Percentiles rank a stretch among this genome's conserved stretches.
Conservation (phyloP, 2,888 invertebrate species). For the Ferdinandea cuprea region DNA sequence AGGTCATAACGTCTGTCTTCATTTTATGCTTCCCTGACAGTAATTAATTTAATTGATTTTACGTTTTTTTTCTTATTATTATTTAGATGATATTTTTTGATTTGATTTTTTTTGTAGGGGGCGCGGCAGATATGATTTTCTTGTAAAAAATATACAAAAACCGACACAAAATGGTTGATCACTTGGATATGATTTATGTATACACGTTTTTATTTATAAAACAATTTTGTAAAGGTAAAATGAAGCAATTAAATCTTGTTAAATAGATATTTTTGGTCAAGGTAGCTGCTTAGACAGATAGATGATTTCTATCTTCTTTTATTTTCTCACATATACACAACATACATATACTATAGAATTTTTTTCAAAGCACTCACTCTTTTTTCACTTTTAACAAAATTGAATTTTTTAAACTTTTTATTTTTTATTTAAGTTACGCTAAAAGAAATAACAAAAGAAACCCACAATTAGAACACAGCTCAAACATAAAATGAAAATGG, state of each 20-base stretch:
- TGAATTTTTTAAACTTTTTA: constrained; percentile 10
- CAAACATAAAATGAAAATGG: constrained; percentile 51
- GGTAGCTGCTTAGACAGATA: no score
- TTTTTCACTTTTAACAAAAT: background rate
- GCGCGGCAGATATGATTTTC: constrained; percentile 52
- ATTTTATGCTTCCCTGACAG: constrained; percentile 76
- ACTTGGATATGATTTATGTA: constrained; percentile 1
- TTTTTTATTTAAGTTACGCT: constrained; percentile 17
- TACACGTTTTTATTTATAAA: background rate
- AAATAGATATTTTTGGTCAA: background rate
- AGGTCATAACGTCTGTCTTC: constrained; percentile 84
- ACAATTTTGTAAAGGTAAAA: constrained; percentile 7
- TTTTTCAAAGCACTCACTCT: constrained; percentile 8
- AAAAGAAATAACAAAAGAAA: constrained; percentile 27
- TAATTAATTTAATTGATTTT: constrained; percentile 15
- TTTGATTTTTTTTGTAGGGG: background rate
- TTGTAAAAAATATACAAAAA: constrained; percentile 3
- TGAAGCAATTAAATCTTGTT: background rate
- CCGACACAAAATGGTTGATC: constrained; percentile 65
- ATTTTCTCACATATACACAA: constrained; percentile 23
- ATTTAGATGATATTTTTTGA: background rate
- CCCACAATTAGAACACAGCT: constrained; percentile 53
- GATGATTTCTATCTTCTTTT: constrained; percentile 3
- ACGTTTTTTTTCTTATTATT: no score
- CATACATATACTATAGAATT: background rate